These are phyloP conservation scores for Paralinhomoeus sp. DNA, from an alignment of 2,888 invertebrate genomes.

Conservation along the genomic window DNA sequence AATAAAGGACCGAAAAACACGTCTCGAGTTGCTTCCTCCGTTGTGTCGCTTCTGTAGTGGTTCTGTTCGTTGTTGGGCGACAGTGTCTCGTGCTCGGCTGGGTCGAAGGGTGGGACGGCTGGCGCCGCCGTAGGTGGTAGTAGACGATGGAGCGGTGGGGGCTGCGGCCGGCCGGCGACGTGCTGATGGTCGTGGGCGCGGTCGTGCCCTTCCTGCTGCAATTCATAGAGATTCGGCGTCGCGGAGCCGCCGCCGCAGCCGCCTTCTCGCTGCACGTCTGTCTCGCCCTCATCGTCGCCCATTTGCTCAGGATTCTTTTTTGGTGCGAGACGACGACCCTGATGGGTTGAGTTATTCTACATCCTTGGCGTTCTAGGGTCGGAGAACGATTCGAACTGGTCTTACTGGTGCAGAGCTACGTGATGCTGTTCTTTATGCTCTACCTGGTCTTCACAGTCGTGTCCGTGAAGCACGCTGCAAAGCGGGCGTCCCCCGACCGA, in stretches of 20 bases:
- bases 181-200: conserved; percentile 11
- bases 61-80: too few relatives aligned
- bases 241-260: conserved; percentile 43
- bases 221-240: conserved; percentile 60
- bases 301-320: conserved; percentile 83
- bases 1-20: too few relatives aligned
- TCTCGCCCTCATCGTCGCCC: conserved; percentile 73
- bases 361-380: conserved; percentile 46
- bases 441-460: conserved; percentile 80
- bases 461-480: conserved; percentile 38
- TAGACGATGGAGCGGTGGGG: too few relatives aligned
- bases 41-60: too few relatives aligned
- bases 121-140: too few relatives aligned
- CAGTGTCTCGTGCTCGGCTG: too few relatives aligned
- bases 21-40: too few relatives aligned
- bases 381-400: conserved; percentile 89
- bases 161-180: not conserved
- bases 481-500: conserved; percentile 21
- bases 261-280: conserved; percentile 95
- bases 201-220: conserved; percentile 27
- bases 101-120: too few relatives aligned
- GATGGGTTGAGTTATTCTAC: not conserved
- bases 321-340: conserved; percentile 43
- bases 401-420: conserved; percentile 73
- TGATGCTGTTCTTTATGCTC: conserved; percentile 92